phyloP scores from a whole-genome alignment of 2,797 vertebrate genomes.

The Rhinophrynus dorsalis region DNA sequence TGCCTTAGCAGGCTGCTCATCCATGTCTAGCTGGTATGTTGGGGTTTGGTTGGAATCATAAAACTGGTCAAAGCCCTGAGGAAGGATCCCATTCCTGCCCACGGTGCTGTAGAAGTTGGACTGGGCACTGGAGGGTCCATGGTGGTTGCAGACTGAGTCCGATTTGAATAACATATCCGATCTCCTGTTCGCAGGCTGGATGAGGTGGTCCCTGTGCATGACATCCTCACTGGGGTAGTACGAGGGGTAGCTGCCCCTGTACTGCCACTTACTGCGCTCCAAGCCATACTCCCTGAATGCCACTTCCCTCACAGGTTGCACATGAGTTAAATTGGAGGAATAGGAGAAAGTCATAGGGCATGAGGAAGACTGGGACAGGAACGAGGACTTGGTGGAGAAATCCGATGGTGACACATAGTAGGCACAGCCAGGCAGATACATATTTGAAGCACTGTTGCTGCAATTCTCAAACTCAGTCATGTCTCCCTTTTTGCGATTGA shows the following conservation, averaged over 20 bases:
- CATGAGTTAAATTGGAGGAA: conserved; percentile 89
- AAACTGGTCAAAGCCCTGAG: conserved; percentile 97
- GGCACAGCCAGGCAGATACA: conserved; percentile 96
- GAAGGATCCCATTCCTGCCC: conserved; percentile 93
- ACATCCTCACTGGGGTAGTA: conserved; percentile 94
- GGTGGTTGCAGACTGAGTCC: conserved; percentile 82
- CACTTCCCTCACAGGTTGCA: conserved; percentile 95
- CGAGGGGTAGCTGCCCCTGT: conserved; percentile 89
- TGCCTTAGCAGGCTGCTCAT: conserved; percentile 77
- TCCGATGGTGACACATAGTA: conserved; percentile 96
- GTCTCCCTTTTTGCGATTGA: conserved; percentile 77
- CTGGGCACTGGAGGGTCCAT: conserved; percentile 75
- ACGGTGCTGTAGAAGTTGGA: conserved; percentile 86
- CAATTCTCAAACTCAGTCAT: conserved; percentile 99
- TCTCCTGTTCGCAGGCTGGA: conserved; percentile 87
- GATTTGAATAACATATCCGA: conserved; percentile 93
- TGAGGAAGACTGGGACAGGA: conserved; percentile 91
- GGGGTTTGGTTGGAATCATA: conserved; percentile 78
- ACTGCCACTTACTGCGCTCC: conserved; percentile 97
- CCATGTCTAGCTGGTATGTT: conserved; percentile 63
- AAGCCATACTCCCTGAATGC: conserved; percentile 97
- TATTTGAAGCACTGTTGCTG: conserved; percentile 88
- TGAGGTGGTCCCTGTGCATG: conserved; percentile 94
- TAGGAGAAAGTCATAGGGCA: conserved; percentile 97
- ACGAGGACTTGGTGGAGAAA: conserved; percentile 93